Conservation (phyloP, 2,888 invertebrate genomes). For the Mylabris sibirica region DNA sequence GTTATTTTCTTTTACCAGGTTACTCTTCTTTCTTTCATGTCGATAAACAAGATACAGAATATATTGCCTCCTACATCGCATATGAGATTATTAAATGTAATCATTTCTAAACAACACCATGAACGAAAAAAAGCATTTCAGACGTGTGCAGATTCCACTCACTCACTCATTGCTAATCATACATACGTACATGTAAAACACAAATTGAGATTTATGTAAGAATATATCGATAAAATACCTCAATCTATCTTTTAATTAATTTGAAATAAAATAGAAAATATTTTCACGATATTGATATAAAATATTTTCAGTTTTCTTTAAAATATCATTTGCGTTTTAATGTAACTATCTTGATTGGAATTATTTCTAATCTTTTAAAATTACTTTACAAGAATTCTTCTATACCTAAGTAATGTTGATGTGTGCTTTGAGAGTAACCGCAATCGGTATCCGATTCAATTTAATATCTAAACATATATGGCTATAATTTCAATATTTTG, state of each 20-base stretch:
- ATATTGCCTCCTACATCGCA: constrained; percentile 3
- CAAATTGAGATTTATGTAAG: neutral
- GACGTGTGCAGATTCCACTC: constrained; percentile 3
- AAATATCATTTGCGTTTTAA: neutral
- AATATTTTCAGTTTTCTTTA: constrained; percentile 10
- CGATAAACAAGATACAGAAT: constrained; percentile 17
- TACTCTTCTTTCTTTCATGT: constrained; percentile 20
- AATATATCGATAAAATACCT: neutral
- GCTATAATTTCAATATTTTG: neutral
- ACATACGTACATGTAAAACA: neutral
- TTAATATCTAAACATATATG: neutral
- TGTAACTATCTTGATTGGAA: constrained; percentile 11
- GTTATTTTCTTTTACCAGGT: constrained; percentile 29
- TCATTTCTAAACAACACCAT: neutral
- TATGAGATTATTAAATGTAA: constrained; percentile 2
- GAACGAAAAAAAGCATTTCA: neutral
- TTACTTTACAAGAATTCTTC: neutral
- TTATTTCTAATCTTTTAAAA: constrained; percentile 7
- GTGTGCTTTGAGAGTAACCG: neutral
- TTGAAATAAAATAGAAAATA: neutral
- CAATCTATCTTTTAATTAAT: constrained; percentile 1
- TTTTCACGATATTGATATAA: neutral
- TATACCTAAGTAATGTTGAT: neutral
- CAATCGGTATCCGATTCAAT: constrained; percentile 6
- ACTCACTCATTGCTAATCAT: neutral